Evolutionary conservation across 2,113 vertebrate genomes (phyloP).

Genomic region (Neotoma lepida): DNA sequence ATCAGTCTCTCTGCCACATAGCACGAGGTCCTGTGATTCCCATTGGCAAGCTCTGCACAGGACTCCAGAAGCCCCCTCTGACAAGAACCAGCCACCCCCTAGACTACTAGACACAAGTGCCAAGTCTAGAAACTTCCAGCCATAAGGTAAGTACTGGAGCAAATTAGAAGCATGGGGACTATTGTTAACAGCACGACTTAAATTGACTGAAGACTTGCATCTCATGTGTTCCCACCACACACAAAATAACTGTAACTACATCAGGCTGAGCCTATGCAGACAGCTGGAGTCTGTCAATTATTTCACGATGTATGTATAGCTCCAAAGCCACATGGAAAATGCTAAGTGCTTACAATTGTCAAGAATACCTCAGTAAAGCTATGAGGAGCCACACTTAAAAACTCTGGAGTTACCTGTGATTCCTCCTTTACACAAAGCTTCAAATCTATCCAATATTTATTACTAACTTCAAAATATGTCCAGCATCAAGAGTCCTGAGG

Average conservation of each 20-base stretch:
- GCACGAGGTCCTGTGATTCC: not conserved
- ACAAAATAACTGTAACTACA: not conserved
- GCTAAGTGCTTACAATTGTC: not conserved
- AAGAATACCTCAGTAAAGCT: not conserved
- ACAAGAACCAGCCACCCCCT: not conserved
- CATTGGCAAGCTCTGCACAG: not conserved
- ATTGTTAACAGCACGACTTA: not conserved
- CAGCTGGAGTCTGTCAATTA: not conserved
- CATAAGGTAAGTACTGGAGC: not conserved
- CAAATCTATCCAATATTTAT: not conserved
- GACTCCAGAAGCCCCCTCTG: not conserved
- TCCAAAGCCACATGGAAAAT: not conserved
- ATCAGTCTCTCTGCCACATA: not conserved
- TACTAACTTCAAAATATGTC: not conserved
- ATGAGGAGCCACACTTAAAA: too few species aligned
- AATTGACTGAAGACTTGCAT: not conserved
- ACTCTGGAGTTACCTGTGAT: not conserved
- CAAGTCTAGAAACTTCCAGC: not conserved
- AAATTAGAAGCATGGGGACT: not conserved
- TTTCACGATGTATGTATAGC: not conserved
- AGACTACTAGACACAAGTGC: not conserved
- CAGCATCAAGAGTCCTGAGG: not conserved
- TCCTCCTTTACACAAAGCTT: not conserved
- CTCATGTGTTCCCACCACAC: not conserved
- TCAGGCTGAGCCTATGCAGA: not conserved